Conservation (phyloP, 2,888 invertebrate species). For the Orthosia cruda region DNA sequence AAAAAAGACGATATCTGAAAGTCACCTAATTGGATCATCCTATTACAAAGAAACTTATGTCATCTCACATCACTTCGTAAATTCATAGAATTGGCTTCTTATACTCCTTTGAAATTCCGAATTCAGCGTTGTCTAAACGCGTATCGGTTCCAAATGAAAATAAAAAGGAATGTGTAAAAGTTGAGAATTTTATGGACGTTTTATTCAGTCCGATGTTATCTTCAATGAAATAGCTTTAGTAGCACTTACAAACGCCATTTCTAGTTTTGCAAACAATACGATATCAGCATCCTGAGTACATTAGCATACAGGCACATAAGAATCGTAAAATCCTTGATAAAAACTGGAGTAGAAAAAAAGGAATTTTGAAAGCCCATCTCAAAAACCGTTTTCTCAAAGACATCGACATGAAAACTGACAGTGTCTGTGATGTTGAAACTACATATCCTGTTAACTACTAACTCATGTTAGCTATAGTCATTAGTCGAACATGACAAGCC, state of each 20-base stretch:
- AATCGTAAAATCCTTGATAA: neutral
- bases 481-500: conserved; percentile 40
- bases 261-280: conserved; percentile 30
- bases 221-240: conserved; percentile 15
- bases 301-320: conserved; percentile 3
- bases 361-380: neutral
- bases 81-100: conserved; percentile 23
- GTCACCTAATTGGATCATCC: conserved; percentile 5
- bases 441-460: conserved; percentile 21
- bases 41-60: conserved; percentile 1
- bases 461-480: conserved; percentile 37
- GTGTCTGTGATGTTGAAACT: neutral
- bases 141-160: conserved; percentile 46
- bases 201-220: conserved; percentile 43
- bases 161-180: conserved; percentile 51
- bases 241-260: conserved; percentile 24
- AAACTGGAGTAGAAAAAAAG: conserved; percentile 5
- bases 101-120: conserved; percentile 35
- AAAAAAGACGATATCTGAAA: neutral
- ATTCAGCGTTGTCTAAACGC: conserved; percentile 39
- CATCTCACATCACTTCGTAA: conserved; percentile 5
- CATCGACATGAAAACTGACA: conserved; percentile 10
- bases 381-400: neutral
- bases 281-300: neutral
- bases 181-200: conserved; percentile 39